Percentiles rank a stretch among this genome's conserved stretches.
phyloP scores from a whole-genome alignment of 2,797 vertebrate species.

The Lerista edwardsae region DNA sequence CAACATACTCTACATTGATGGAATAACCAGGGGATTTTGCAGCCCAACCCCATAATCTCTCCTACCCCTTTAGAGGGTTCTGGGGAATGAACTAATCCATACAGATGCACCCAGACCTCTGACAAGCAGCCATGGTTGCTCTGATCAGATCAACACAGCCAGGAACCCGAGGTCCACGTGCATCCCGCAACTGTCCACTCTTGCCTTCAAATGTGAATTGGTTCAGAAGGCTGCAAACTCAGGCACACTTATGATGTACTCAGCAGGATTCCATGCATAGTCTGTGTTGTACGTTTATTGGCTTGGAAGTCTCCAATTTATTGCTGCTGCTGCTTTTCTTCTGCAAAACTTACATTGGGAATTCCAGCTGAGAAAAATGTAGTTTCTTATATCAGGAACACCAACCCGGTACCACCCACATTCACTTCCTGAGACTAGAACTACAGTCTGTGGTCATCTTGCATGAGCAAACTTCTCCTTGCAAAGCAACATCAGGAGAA shows the following conservation, averaged over 20 bases:
- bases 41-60: too few species aligned
- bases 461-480: background rate
- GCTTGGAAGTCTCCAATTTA: background rate
- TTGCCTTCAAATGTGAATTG: background rate
- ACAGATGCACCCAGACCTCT: background rate
- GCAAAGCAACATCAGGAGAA: background rate
- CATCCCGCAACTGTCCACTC: too few species aligned
- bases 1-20: too few species aligned
- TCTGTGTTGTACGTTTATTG: too few species aligned
- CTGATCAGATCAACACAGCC: background rate
- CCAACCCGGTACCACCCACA: too few species aligned
- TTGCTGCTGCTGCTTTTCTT: background rate
- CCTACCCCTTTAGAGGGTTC: too few species aligned
- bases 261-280: background rate
- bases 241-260: background rate
- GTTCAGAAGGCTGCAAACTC: background rate
- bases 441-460: background rate
- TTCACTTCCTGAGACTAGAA: background rate
- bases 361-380: too few species aligned
- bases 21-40: too few species aligned
- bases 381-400: too few species aligned
- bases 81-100: background rate
- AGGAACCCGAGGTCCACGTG: background rate
- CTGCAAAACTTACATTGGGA: too few species aligned
- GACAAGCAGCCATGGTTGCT: too few species aligned